Percentiles rank a stretch among this genome's conserved stretches.
Evolutionary conservation across 2,888 invertebrate genomes (phyloP).

Genomic region (Phaonia tiefii): DNA sequence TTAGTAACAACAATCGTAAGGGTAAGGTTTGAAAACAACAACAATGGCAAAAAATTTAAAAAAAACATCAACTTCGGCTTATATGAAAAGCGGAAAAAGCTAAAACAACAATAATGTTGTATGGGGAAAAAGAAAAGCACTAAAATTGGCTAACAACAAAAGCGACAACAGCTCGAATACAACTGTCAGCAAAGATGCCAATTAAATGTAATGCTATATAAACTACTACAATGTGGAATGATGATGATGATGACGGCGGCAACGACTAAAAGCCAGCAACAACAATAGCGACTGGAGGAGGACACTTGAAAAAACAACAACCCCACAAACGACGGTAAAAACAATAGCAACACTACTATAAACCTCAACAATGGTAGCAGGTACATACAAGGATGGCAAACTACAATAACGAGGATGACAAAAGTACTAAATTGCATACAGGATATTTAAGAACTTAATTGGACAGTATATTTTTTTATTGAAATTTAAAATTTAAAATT

Average conservation of each 20-base stretch:
- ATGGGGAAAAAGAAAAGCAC: neutral
- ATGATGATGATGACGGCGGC: constrained; percentile 23
- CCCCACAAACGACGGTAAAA: neutral
- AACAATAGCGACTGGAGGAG: neutral
- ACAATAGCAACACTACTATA: neutral
- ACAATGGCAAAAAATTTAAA: constrained; percentile 12
- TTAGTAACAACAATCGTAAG: constrained; percentile 54
- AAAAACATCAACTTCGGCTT: constrained; percentile 15
- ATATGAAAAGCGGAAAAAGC: constrained; percentile 16
- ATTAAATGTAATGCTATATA: constrained; percentile 59
- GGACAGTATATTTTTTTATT: too few relatives aligned
- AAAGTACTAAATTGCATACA: too few relatives aligned
- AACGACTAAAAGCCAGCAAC: constrained; percentile 20
- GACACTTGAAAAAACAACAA: constrained; percentile 25
- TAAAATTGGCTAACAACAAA: constrained; percentile 6
- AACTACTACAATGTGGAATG: constrained; percentile 30
- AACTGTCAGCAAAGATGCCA: constrained; percentile 59
- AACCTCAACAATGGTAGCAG: neutral
- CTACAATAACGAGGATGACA: neutral
- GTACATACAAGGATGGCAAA: neutral
- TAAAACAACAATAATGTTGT: too few relatives aligned
- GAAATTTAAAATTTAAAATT: too few relatives aligned
- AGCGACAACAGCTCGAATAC: constrained; percentile 19
- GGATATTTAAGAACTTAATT: too few relatives aligned
- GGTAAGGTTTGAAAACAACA: constrained; percentile 25